A percentile compares a stretch with the other conserved stretches of the same genome.
Conservation (phyloP, 2,888 invertebrate species). For the Boloria selene region DNA sequence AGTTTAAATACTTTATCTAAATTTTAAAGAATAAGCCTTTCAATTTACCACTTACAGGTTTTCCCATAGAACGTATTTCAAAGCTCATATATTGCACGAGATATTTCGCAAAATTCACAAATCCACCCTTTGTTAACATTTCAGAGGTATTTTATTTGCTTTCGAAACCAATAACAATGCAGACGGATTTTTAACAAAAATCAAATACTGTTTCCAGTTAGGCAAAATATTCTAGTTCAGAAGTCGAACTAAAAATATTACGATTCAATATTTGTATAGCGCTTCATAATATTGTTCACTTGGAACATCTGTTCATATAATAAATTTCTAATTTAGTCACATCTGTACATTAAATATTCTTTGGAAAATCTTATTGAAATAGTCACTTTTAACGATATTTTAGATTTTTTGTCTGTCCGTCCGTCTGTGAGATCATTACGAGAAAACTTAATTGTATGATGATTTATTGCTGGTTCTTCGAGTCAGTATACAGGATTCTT, state of each 20-base stretch:
- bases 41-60: constrained; percentile 52
- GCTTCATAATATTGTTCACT: no score
- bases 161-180: constrained; percentile 25
- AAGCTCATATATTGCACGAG: constrained; percentile 28
- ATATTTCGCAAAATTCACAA: constrained; percentile 27
- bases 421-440: no score
- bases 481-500: no score
- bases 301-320: no score
- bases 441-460: no score
- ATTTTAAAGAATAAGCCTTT: constrained; percentile 37
- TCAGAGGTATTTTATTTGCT: constrained; percentile 21
- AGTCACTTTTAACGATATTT: no score
- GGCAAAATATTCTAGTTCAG: background rate
- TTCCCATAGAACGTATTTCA: constrained; percentile 45
- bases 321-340: no score
- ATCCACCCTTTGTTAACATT: constrained; percentile 27
- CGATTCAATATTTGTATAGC: background rate
- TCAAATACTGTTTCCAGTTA: constrained; percentile 1
- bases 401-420: no score
- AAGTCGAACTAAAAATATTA: constrained; percentile 3
- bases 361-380: no score
- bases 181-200: constrained; percentile 15
- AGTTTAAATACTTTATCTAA: background rate
- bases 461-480: no score
- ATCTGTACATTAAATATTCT: no score